phyloP scores from a whole-genome alignment of 2,113 vertebrate genomes.

The Ptyas mucosa region DNA sequence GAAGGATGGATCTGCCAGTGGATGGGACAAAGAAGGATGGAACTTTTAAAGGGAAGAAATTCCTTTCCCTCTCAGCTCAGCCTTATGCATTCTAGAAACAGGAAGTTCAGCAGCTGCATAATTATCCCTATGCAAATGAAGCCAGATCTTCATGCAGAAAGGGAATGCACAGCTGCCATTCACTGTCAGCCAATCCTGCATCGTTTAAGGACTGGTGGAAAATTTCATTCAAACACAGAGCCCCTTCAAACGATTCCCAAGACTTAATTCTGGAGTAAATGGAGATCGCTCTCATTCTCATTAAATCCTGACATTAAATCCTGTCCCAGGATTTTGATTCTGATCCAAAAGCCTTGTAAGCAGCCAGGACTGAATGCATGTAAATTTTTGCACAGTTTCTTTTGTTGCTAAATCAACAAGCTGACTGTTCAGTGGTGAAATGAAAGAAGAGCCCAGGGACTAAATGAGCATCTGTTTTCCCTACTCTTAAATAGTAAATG shows the following conservation, averaged over 20 bases:
- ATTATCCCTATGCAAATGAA: neutral
- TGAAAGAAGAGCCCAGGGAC: neutral
- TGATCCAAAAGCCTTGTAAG: neutral
- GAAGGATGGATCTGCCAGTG: constrained; percentile 52
- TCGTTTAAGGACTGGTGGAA: neutral
- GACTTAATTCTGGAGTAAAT: neutral
- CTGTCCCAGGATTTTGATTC: neutral
- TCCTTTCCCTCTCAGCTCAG: constrained; percentile 12
- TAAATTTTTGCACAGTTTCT: neutral
- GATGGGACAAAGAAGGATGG: constrained; percentile 62
- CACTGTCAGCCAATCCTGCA: neutral
- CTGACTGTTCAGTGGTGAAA: neutral
- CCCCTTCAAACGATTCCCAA: neutral
- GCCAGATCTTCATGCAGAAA: neutral
- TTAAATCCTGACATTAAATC: neutral
- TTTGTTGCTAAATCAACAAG: neutral
- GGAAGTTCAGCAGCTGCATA: constrained; percentile 31
- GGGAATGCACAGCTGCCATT: no score
- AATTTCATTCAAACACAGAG: neutral
- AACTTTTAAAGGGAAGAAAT: constrained; percentile 32
- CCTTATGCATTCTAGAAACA: constrained; percentile 38
- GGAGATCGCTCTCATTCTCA: neutral
- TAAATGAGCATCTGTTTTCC: neutral
- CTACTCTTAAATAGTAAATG: neutral
- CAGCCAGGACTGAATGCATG: neutral